Conservation (phyloP, 2,888 invertebrate species). For the Neoaliturus tenellus region DNA sequence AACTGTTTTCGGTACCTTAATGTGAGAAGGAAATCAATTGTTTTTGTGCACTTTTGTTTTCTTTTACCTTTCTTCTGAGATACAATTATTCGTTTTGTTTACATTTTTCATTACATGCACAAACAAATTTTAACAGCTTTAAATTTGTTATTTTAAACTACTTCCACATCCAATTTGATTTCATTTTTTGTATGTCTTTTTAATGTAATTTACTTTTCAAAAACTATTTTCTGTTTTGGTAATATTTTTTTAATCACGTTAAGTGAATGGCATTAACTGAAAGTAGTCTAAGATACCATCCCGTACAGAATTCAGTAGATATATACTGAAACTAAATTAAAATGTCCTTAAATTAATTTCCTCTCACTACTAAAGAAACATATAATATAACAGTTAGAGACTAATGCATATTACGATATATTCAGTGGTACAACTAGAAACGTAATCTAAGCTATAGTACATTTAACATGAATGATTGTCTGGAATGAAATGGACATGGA, state of each 20-base stretch:
- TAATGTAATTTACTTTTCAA: not conserved
- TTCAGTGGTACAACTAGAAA: too few species aligned
- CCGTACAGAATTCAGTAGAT: too few species aligned
- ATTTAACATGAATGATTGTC: conserved; percentile 41
- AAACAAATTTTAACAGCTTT: not conserved
- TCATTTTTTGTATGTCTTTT: not conserved
- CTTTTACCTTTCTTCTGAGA: not conserved
- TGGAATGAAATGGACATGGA: conserved; percentile 40
- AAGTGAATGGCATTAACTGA: too few species aligned
- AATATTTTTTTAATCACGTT: too few species aligned
- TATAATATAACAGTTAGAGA: too few species aligned
- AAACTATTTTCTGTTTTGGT: not conserved
- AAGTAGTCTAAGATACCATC: too few species aligned
- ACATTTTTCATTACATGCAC: conserved; percentile 22
- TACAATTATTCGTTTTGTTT: not conserved
- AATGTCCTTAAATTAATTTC: too few species aligned
- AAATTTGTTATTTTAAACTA: not conserved
- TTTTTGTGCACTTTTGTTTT: conserved; percentile 34
- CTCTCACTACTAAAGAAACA: too few species aligned
- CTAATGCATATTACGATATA: too few species aligned
- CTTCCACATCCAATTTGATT: not conserved
- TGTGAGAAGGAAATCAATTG: not conserved
- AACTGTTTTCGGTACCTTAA: conserved; percentile 1
- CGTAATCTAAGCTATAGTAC: not conserved
- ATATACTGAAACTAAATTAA: too few species aligned